phyloP scores from a whole-genome alignment of 2,888 invertebrate genomes.

The Hydrotaea cyrtoneurina region DNA sequence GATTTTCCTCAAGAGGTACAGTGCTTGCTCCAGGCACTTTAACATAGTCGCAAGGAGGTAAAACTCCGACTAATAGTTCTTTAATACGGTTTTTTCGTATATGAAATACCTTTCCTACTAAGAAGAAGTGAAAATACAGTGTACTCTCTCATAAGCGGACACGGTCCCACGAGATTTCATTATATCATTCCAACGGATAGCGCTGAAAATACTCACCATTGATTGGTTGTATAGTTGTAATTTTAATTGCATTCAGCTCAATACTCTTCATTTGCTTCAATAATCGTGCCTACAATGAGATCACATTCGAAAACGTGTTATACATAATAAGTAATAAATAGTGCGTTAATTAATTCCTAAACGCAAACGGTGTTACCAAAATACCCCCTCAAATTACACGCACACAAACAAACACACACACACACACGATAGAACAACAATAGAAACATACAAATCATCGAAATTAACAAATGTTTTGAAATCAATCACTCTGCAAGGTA shows the following conservation, averaged over 20 bases:
- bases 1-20: too few relatives aligned
- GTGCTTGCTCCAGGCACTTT: too few relatives aligned
- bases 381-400: background rate
- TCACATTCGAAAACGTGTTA: background rate
- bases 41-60: too few relatives aligned
- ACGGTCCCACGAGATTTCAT: too few relatives aligned
- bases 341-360: constrained; percentile 30
- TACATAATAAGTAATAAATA: constrained; percentile 28
- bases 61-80: too few relatives aligned
- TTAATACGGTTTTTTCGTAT: too few relatives aligned
- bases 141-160: too few relatives aligned
- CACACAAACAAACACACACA: background rate
- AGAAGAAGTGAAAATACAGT: too few relatives aligned
- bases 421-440: background rate
- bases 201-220: constrained; percentile 6
- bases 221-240: too few relatives aligned
- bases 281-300: background rate
- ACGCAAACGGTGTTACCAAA: constrained; percentile 27
- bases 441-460: constrained; percentile 49
- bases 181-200: too few relatives aligned
- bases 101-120: too few relatives aligned
- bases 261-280: background rate
- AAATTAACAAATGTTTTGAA: constrained; percentile 53
- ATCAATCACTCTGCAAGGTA: constrained; percentile 47
- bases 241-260: too few relatives aligned